Percentiles rank a stretch among this genome's conserved stretches.
phyloP scores from a whole-genome alignment of 1,140 invertebrate species.

The Melitaea cinxia region DNA sequence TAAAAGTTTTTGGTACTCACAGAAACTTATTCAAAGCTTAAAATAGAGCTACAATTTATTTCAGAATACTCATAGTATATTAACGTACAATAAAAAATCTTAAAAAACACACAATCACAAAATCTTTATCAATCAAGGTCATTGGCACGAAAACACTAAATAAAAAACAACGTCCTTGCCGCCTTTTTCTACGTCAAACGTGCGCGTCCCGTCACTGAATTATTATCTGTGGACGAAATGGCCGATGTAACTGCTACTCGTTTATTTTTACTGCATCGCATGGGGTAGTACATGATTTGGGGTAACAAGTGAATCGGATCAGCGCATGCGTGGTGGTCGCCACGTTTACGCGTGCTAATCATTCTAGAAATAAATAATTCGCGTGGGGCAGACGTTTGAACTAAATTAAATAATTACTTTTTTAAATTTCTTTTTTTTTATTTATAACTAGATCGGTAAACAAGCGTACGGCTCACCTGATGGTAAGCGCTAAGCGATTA shows the following conservation, averaged over 20 bases:
- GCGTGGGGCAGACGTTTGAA: slow-evolving; percentile 54
- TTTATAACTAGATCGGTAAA: no score
- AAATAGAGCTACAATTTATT: not conserved
- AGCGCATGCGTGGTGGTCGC: slow-evolving; percentile 76
- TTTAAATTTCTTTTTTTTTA: no score
- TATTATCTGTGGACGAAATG: slow-evolving; percentile 65
- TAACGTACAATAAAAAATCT: not conserved
- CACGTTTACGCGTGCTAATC: slow-evolving; percentile 57
- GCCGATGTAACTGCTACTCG: slow-evolving; percentile 35
- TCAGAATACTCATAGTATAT: not conserved
- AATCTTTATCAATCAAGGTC: slow-evolving; percentile 26
- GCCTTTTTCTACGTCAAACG: slow-evolving; percentile 54
- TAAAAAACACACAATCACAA: slow-evolving; percentile 18
- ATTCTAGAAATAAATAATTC: slow-evolving; percentile 59
- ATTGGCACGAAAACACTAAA: slow-evolving; percentile 25
- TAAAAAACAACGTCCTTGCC: slow-evolving; percentile 37
- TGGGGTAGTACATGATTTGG: slow-evolving; percentile 70
- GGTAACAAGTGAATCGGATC: slow-evolving; percentile 66
- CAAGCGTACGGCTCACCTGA: no score
- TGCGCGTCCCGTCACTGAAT: slow-evolving; percentile 53
- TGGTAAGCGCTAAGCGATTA: no score
- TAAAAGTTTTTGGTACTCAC: no score
- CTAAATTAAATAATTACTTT: no score
- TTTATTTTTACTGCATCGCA: slow-evolving; percentile 71
- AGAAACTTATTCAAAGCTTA: not conserved